Percentiles rank a stretch among this genome's conserved stretches.
These are phyloP conservation scores for Ophioderma brevispina DNA, from an alignment of 35 echinoderm and acorn worm genomes.

Conservation along the genomic window DNA sequence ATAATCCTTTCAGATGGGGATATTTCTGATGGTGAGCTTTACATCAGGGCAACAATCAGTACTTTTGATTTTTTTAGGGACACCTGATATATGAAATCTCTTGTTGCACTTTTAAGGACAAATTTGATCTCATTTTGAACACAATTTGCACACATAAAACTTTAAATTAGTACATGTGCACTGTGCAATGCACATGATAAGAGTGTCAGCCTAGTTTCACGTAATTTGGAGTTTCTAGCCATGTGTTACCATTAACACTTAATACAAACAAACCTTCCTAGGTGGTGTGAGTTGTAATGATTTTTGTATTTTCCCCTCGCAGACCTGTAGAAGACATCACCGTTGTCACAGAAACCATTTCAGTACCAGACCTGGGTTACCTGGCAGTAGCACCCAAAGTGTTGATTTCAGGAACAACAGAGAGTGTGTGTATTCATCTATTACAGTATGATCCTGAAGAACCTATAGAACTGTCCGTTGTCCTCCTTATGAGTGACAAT, in stretches of 20 bases:
- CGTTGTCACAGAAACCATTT: not conserved
- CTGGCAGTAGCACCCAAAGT: slow-evolving; percentile 24
- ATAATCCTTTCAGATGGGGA: too few species aligned
- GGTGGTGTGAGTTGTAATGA: not conserved
- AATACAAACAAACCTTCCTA: not conserved
- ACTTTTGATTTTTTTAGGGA: too few species aligned
- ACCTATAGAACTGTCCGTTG: not conserved
- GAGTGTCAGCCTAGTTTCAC: too few species aligned
- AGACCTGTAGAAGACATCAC: not conserved
- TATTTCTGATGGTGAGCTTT: too few species aligned
- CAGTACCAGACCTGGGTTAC: slow-evolving; percentile 1
- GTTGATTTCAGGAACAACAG: slow-evolving; percentile 3
- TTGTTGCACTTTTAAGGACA: too few species aligned
- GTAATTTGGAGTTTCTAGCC: too few species aligned
- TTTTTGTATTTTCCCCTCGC: not conserved
- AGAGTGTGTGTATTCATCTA: slow-evolving; percentile 10
- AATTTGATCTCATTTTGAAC: too few species aligned
- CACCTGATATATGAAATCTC: too few species aligned
- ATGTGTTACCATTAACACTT: not conserved
- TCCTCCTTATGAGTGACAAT: slow-evolving; percentile 11
- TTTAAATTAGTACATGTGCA: too few species aligned
- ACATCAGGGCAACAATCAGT: too few species aligned
- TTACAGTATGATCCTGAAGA: not conserved
- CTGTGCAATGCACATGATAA: too few species aligned
- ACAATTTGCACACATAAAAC: too few species aligned